Base-by-base conservation (phyloP, 2,888 invertebrate genomes). In the Matsumyia berberina region DNA sequence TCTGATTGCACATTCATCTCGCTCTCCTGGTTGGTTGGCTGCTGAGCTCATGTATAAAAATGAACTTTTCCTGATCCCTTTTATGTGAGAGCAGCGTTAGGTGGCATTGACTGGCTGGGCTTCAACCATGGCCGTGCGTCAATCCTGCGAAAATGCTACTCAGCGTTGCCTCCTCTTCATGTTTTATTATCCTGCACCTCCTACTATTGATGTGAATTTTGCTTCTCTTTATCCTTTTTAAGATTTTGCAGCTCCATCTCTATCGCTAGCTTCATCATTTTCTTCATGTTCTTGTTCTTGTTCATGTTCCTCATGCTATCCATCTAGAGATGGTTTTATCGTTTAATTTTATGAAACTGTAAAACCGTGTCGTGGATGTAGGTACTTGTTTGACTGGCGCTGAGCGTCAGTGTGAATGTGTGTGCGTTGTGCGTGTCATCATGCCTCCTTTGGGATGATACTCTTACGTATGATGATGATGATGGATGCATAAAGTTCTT, bases 401-500 rank as follows among this genome's bases (percentile, higher is more conserved):
- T n/a, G n/a, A n/a, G n/a, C n/a, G n/a, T n/a, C n/a, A n/a, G n/a
- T n/a, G n/a, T 4, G 4, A 24, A 7, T 24, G 37, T 37, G 51
- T 3, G 24, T 9, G 44, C 12, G 33, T 37, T 35, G 17, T 64
- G 42, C 51, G 19, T 42, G 11, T 55, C 29, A 12, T 76, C 12
- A 15, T 55, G 29, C 39, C 15, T 6, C 51, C 8, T 17, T 76
- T 39, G 24, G 24, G 29, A 58, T 67, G 42, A 39, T 8, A 39
- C 29, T 29, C 53, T 53, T 67, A 44, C 35, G 35, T 35, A 35
- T 35, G 35, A 49, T 67, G 58, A 69, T 58, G 76, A 51, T 77
- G 69, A 77, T 77, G 69, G 69, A 77, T 77, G 60, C 60, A 69
- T 69, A 69, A 77, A 77, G 42, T 77, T 77, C 44, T 69, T 69